phyloP scores from a whole-genome alignment of 2,797 vertebrate species.

The Danio kyathit region DNA sequence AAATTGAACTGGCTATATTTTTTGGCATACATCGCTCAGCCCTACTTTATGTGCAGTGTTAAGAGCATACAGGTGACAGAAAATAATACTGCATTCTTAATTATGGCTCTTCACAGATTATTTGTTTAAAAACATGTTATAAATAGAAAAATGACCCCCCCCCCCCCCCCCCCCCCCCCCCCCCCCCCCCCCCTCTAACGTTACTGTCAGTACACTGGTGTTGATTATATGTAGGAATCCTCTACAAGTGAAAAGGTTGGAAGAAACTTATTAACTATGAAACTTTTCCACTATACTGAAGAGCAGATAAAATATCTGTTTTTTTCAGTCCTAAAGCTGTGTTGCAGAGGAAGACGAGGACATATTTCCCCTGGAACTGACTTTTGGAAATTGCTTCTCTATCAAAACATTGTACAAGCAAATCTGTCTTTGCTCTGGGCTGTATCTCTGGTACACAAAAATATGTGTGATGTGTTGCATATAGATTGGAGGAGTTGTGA shows the following conservation, averaged over 20 bases:
- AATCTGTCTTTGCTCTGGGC: slow-evolving; percentile 64
- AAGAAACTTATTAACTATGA: slow-evolving; percentile 31
- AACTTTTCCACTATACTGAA: slow-evolving; percentile 50
- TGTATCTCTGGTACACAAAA: slow-evolving; percentile 53
- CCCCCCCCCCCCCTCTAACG: background rate
- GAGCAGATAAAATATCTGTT: slow-evolving; percentile 53
- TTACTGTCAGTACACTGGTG: slow-evolving; percentile 4
- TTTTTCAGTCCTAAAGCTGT: slow-evolving; percentile 50
- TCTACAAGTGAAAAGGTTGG: slow-evolving; percentile 31
- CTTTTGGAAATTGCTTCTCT: slow-evolving; percentile 60
- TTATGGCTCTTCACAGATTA: slow-evolving; percentile 38
- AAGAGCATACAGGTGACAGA: background rate
- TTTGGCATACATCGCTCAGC: too few species aligned
- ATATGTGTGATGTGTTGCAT: slow-evolving; percentile 73
- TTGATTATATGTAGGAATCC: slow-evolving; percentile 32
- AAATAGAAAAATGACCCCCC: too few species aligned
- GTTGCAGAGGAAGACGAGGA: slow-evolving; percentile 44
- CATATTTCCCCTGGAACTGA: slow-evolving; percentile 58
- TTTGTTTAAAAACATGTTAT: background rate
- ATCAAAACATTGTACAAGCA: slow-evolving; percentile 68
- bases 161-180: too few species aligned
- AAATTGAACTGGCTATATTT: too few species aligned
- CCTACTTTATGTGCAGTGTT: slow-evolving; percentile 26
- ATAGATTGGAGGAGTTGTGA: slow-evolving; percentile 62
- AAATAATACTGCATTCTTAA: slow-evolving; percentile 32